Base-by-base conservation (phyloP, 2,113 vertebrate species). In the Phodopus roborovskii region DNA sequence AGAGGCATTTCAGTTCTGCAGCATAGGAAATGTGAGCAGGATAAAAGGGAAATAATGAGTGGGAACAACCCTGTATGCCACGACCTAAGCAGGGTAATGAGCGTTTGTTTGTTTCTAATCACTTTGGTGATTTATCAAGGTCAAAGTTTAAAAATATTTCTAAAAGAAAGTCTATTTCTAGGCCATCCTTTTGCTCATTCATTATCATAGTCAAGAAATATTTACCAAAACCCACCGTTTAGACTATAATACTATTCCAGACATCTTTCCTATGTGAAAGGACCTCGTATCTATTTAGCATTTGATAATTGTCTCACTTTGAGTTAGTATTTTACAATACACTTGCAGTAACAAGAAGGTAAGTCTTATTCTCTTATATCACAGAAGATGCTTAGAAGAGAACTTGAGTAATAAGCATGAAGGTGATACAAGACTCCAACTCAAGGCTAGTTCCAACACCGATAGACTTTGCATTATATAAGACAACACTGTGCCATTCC, bases 141-240 rank as follows among this genome's bases (percentile, higher is more conserved):
- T 87, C 62, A 88, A 96, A 94, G 79, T 88, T 95, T 81, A 39
- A 92, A 97, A 90, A 75, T 83, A 86, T 58, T 94, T 88, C 58
- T 87, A 70, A 84, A 90, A 50, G 45, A 90, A 94, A n/a, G n/a
- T 66, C 17, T 73, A 56, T 90, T 84, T 75, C 48, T 42, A 78
- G 48, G 33, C 91, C 86, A 96, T 79, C 28, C 39, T 70, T 90
- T 92, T 90, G 73, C 19, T 78, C 13, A 71, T 28, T 77, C 7
- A 83, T 84, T 70, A 94, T 92, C 77, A 73, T 2, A 90, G 56
- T 56, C 62, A 89, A 70, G 82, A 95, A 71, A 82, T 88, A 68
- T 81, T 93, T 88, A 91, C 90, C 28, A 71, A 97, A n/a, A 92
- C 9, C 56, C 39, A 95, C 22, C 36, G 50, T 79, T 81, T 82